Evolutionary conservation across 2,888 invertebrate species (phyloP), one percentile per base, ranked within the genome.

Genomic region (Lottia gigantea): DNA sequence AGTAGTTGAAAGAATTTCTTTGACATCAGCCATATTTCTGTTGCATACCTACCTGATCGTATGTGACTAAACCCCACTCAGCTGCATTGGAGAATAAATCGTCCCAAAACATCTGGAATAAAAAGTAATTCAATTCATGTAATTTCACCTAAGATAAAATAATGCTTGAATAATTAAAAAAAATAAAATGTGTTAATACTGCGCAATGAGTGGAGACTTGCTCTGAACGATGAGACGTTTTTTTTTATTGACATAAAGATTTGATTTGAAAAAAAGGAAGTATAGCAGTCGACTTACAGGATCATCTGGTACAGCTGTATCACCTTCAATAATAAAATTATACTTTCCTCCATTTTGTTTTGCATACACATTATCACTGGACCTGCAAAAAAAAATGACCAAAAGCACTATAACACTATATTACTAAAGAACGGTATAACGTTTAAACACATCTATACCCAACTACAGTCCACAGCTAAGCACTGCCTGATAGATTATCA

Each of bases 281-380:
- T n/a, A n/a, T n/a, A n/a, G n/a, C n/a, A n/a, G n/a, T n/a, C n/a
- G 40, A 40, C 40, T 62, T 66, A 76, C 78, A 75, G 77, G 66
- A 19, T 76, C 74, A 4, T 71, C 62, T 1, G 80, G 80, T n/a
- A 80, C 23, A 1, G 78, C 76, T 40, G 72, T 76, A 23, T 46
- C 66, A 23, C 62, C 73, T 46, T 79, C 82, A 0, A 80, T 63
- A 6, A 77, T 70, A 65, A 83, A 83, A 67, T 76, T 67, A 69
- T 82, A 86, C 26, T 75, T 73, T 0, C 86, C 86, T 14, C 84
- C 85, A 71, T 85, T 85, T 70, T 83, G 76, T 70, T 80, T 82
- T 11, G 84, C 82, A 74, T 86, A 86, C 1, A 79, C 75, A 7
- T 79, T 84, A 62, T 84, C 78, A 12, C 74, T 68, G 0, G 84